Evolutionary conservation across 2,888 invertebrate species (phyloP).

Genomic region (Cotesia congregata): DNA sequence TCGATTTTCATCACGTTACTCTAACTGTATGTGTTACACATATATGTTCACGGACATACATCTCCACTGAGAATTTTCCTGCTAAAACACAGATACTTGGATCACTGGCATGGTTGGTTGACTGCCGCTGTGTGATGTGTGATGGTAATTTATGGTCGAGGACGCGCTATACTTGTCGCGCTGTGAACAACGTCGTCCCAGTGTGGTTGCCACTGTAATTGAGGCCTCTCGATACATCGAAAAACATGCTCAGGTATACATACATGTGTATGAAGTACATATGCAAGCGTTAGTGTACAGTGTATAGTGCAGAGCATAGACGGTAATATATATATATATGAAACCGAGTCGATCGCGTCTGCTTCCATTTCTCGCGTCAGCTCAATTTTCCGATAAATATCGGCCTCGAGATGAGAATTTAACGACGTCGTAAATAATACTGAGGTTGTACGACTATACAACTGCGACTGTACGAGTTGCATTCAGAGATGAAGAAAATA

Average conservation of each 20-base stretch:
- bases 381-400: constrained; percentile 29
- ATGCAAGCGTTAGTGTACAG: not conserved
- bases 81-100: not conserved
- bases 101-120: not conserved
- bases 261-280: not conserved
- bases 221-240: constrained; percentile 24
- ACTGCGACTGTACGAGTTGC: not conserved
- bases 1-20: constrained; percentile 43
- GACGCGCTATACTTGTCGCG: constrained; percentile 13
- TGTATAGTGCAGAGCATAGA: not conserved
- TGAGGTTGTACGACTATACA: not conserved
- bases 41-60: not conserved
- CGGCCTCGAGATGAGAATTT: constrained; percentile 13
- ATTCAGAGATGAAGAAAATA: constrained; percentile 1
- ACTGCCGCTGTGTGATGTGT: constrained; percentile 9
- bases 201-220: constrained; percentile 17
- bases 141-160: constrained; percentile 39
- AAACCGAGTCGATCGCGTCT: not conserved
- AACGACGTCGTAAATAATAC: constrained; percentile 24
- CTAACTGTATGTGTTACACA: constrained; percentile 11
- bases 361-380: not conserved
- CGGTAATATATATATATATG: not conserved
- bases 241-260: constrained; percentile 16
- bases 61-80: not conserved
- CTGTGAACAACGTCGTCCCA: not conserved